Evolutionary conservation across 2,888 invertebrate genomes (phyloP).

Genomic region (Ophioninae sp.): DNA sequence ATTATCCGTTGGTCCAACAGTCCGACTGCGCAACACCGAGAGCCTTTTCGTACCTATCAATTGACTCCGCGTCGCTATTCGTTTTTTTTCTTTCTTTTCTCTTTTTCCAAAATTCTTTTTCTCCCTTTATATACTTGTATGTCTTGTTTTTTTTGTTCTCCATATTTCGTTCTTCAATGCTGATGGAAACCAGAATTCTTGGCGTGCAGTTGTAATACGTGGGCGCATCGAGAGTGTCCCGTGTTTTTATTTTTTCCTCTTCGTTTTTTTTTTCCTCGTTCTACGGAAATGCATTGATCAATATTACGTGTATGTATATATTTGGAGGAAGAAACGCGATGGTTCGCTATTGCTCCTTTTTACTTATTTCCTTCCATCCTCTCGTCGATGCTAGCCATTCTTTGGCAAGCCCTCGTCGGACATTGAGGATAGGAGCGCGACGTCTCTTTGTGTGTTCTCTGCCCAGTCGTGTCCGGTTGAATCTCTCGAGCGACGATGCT

Average conservation of each 20-base stretch:
- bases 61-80: constrained; percentile 74
- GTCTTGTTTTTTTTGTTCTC: constrained; percentile 11
- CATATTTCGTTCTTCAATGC: constrained; percentile 11
- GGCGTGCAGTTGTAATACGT: not conserved
- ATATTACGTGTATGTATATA: not conserved
- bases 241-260: no score
- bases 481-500: constrained; percentile 57
- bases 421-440: constrained; percentile 39
- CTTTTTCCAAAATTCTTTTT: not conserved
- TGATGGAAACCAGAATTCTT: not conserved
- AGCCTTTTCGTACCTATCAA: constrained; percentile 77
- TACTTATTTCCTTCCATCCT: constrained; percentile 48
- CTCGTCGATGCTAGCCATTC: constrained; percentile 59
- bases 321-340: no score
- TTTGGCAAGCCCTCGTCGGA: constrained; percentile 52
- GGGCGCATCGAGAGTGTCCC: not conserved
- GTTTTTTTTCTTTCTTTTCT: constrained; percentile 14
- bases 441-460: constrained; percentile 56
- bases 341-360: constrained; percentile 19
- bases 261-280: constrained; percentile 12
- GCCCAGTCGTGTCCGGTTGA: constrained; percentile 33
- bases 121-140: not conserved
- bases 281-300: constrained; percentile 41
- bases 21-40: constrained; percentile 61
- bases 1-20: constrained; percentile 78